These are phyloP conservation scores for Galaxias olidus DNA, from an alignment of 2,797 vertebrate genomes.

Conservation along the genomic window DNA sequence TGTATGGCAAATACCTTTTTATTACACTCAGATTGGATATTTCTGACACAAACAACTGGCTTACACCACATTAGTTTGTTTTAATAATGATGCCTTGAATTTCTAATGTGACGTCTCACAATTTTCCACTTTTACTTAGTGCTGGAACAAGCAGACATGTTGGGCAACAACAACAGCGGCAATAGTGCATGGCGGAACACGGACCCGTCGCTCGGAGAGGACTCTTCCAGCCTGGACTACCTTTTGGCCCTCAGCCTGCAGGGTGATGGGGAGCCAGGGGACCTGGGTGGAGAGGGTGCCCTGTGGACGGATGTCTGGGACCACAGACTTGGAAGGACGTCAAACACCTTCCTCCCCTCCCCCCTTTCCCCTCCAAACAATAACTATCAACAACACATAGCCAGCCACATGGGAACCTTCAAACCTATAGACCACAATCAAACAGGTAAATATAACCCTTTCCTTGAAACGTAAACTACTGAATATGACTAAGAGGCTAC, in stretches of 20 bases:
- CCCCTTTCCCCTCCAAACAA: slow-evolving; percentile 50
- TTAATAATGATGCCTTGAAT: neutral
- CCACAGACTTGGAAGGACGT: slow-evolving; percentile 55
- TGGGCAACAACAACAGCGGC: slow-evolving; percentile 55
- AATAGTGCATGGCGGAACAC: slow-evolving; percentile 50
- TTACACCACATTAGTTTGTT: neutral
- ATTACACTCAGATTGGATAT: too few relatives aligned
- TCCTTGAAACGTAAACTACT: too few relatives aligned
- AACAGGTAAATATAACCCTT: slow-evolving; percentile 45
- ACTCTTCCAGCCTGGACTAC: slow-evolving; percentile 82
- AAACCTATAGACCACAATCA: slow-evolving; percentile 48
- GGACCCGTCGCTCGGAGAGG: slow-evolving; percentile 63
- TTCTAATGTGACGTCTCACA: neutral
- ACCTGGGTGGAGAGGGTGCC: slow-evolving; percentile 67
- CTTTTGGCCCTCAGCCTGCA: slow-evolving; percentile 89
- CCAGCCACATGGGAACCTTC: slow-evolving; percentile 39
- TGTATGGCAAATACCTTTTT: too few relatives aligned
- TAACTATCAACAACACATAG: slow-evolving; percentile 58
- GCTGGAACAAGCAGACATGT: slow-evolving; percentile 58
- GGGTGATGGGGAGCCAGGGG: slow-evolving; percentile 68
- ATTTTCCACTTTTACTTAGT: slow-evolving; percentile 45
- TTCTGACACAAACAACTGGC: neutral
- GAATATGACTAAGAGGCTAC: too few relatives aligned
- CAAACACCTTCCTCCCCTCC: slow-evolving; percentile 37
- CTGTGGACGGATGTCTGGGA: slow-evolving; percentile 77